Percentiles rank a stretch among this genome's conserved stretches.
phyloP scores from a whole-genome alignment of 2,888 invertebrate genomes.

The Horisme vitalbata region DNA sequence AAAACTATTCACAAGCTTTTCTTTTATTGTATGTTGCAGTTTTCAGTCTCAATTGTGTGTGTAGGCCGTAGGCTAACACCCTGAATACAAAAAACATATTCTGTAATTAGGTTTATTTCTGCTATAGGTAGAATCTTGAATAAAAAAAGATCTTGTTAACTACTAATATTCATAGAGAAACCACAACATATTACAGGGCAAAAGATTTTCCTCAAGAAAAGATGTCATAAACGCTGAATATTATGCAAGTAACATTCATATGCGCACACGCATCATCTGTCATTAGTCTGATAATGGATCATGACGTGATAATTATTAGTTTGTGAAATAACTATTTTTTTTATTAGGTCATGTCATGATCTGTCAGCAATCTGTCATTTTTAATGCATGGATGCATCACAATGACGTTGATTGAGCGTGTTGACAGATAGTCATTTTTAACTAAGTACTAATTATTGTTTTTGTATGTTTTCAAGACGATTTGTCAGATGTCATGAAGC shows the following conservation, averaged over 20 bases:
- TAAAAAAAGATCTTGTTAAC: too few species aligned
- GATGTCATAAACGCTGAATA: not conserved
- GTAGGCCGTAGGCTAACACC: too few species aligned
- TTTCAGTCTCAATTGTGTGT: too few species aligned
- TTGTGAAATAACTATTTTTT: constrained; percentile 6
- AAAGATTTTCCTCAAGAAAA: constrained; percentile 2
- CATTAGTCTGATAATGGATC: not conserved
- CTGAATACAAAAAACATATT: too few species aligned
- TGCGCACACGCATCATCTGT: constrained; percentile 3
- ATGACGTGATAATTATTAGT: not conserved
- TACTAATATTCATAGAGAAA: constrained; percentile 8
- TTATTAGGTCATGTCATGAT: constrained; percentile 13
- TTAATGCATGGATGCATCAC: not conserved
- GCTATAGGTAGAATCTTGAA: too few species aligned
- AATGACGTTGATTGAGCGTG: constrained; percentile 19
- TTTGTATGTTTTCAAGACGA: not conserved
- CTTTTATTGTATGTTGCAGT: too few species aligned
- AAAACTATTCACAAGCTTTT: too few species aligned
- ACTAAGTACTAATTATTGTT: constrained; percentile 2
- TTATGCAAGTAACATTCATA: constrained; percentile 8
- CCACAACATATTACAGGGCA: constrained; percentile 6
- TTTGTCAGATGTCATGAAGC: constrained; percentile 7
- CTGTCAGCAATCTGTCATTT: constrained; percentile 11
- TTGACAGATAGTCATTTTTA: constrained; percentile 20
- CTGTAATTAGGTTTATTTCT: too few species aligned